Base-by-base conservation (phyloP, 1,140 invertebrate species). In the Bemisia tabaci region DNA sequence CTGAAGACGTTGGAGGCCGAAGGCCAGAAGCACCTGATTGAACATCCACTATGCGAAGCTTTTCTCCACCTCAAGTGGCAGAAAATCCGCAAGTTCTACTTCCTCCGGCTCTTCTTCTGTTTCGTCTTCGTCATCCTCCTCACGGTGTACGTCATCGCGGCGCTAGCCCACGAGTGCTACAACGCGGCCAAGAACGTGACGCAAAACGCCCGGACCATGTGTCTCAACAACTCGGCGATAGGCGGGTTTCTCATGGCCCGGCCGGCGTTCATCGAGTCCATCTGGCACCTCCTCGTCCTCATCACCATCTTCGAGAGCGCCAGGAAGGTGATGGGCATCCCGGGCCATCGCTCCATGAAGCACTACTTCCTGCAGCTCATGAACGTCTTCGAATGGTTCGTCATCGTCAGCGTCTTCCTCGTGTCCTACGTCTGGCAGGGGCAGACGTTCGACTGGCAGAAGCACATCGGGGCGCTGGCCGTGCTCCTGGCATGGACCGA, bases 31-130 rank as follows among this genome's bases (percentile, higher is more conserved):
- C 87, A 90, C 73, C 86, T 92, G 21, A 74, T 92, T 0, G 80
- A 89, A 64, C 90, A 92, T 80, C 90, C 90, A 0, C 73, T 92
- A 0, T 91, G 89, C 72, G 88, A 89, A 2, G 89, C 89, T 0
- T 92, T 92, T 75, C 75, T 92, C 0, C 85, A 91, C 72, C 82
- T 92, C 21, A 92, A 92, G 75, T 94, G 91, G 91, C 86, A 91
- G 70, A 91, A 91, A 75, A 91, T 94, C 69, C 80, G 90, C n/a
- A 89, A 90, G 75, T 92, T 91, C 73, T 92, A 92, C 72, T 85
- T 91, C 5, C 87, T 85, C 0, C 81, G 89, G 66, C 77, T 92
- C 65, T 80, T 92, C 60, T 85, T 92, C 71, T 91, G 88, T 75
- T 84, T 90, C 65, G 82, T 89, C 59, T 91, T 91, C 73, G 86